phyloP scores from a whole-genome alignment of 2,888 invertebrate species.

The Diachrysia chrysitis region DNA sequence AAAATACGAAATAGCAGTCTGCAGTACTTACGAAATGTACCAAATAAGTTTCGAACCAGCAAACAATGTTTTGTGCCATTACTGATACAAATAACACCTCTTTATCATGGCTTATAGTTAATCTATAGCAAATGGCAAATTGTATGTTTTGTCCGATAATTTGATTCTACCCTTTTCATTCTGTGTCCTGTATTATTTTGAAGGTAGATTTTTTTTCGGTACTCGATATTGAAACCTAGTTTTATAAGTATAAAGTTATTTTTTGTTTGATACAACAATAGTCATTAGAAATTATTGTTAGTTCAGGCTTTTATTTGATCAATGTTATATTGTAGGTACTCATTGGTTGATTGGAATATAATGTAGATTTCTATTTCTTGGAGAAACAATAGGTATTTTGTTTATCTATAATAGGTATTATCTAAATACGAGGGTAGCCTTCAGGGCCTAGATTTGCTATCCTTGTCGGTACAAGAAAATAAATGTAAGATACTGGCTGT shows the following conservation, averaged over 20 bases:
- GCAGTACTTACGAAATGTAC: neutral
- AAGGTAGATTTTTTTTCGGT: neutral
- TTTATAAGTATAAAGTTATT: neutral
- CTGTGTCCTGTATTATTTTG: neutral
- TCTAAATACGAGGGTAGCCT: too few species aligned
- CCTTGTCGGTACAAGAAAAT: too few species aligned
- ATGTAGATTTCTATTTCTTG: neutral
- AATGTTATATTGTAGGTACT: too few species aligned
- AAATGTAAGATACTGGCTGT: too few species aligned
- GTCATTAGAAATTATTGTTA: neutral
- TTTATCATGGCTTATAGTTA: conserved; percentile 22
- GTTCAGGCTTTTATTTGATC: neutral
- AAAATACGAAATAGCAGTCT: neutral
- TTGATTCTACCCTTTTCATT: conserved; percentile 5
- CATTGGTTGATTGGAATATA: neutral
- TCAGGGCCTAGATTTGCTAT: too few species aligned
- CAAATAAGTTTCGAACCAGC: neutral
- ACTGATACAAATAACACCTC: conserved; percentile 14
- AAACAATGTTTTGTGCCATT: conserved; percentile 4
- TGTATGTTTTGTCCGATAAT: conserved; percentile 29
- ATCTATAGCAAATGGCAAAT: conserved; percentile 25
- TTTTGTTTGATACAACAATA: neutral
- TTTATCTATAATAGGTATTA: too few species aligned
- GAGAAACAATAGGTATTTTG: too few species aligned
- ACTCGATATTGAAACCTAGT: neutral